Evolutionary conservation across 2,888 invertebrate species (phyloP).

Genomic region (Pheosia tremula): DNA sequence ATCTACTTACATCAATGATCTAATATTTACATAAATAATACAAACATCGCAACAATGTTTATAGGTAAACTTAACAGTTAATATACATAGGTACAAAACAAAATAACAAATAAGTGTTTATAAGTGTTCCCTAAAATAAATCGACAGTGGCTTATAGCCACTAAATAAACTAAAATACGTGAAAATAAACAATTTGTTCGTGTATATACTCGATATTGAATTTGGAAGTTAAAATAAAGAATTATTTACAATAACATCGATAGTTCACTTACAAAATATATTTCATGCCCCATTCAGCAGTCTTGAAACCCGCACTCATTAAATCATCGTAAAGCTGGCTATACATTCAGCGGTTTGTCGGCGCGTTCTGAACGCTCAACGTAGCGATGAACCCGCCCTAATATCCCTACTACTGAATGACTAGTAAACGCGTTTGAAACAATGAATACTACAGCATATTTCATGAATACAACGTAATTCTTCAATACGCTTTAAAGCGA

Average conservation of each 20-base stretch:
- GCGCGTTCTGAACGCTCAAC: constrained; percentile 11
- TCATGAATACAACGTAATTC: not conserved
- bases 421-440: constrained; percentile 7
- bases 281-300: constrained; percentile 46
- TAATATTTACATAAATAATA: constrained; percentile 80
- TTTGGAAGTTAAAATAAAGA: constrained; percentile 20
- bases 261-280: constrained; percentile 44
- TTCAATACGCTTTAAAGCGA: not conserved
- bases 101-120: constrained; percentile 62
- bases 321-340: constrained; percentile 20
- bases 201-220: constrained; percentile 26
- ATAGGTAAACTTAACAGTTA: constrained; percentile 77
- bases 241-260: constrained; percentile 56
- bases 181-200: constrained; percentile 43
- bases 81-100: constrained; percentile 74
- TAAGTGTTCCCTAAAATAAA: constrained; percentile 23
- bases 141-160: constrained; percentile 34
- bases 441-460: not conserved
- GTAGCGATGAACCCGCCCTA: constrained; percentile 9
- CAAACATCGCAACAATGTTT: constrained; percentile 78
- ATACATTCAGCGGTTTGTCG: constrained; percentile 18
- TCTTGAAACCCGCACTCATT: constrained; percentile 49
- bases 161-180: constrained; percentile 29
- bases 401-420: not conserved
- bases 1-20: constrained; percentile 60